Base-by-base conservation (phyloP, 2,888 invertebrate genomes). In the Heliothis peltigera region DNA sequence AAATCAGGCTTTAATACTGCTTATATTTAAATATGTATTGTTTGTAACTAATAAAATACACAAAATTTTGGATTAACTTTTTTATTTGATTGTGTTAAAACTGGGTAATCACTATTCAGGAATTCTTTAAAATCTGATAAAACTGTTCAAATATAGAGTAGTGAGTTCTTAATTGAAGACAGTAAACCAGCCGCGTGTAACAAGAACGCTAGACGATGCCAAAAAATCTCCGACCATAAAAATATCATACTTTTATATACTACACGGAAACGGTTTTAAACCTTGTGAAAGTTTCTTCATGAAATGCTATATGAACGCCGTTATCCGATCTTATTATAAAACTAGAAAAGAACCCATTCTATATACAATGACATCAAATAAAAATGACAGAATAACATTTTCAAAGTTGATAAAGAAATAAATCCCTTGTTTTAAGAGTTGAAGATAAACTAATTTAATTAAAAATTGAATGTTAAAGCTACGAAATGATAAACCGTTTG, bases 371-470 rank as follows among this genome's bases (percentile, higher is more conserved):
- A 32, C 1, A 32, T 32, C 32, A n/a, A n/a, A 39, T 19, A 15
- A 48, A 35, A 4, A 58, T 62, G 42, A 42, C 7, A 25, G 10
- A 39, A 39, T 15, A 57, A 39, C 4, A 25, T 51, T 47, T 21
- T 43, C 8, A 35, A 49, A 39, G 10, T 35, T 56, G 17, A 51
- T 1, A 3, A 6, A 47, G 12, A 43, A 42, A 54, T 19, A 6
- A 43, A 21, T 39, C 46, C 25, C 25, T 39, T 8, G 17, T 52
- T 39, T 17, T 25, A 19, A 39, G 44, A 56, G 39, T 48, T 43
- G 7, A 46, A 49, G 32, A 53, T 28, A 56, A 58, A 28, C 25
- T 21, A 49, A 65, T 65, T 71, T 46, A 65, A 65, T 70, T 56
- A 47, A 60, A 60, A 60, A 19, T 53, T 70, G 17, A 53, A 28